Conservation (phyloP, 2,888 invertebrate species). For the Lacanobia oleracea region DNA sequence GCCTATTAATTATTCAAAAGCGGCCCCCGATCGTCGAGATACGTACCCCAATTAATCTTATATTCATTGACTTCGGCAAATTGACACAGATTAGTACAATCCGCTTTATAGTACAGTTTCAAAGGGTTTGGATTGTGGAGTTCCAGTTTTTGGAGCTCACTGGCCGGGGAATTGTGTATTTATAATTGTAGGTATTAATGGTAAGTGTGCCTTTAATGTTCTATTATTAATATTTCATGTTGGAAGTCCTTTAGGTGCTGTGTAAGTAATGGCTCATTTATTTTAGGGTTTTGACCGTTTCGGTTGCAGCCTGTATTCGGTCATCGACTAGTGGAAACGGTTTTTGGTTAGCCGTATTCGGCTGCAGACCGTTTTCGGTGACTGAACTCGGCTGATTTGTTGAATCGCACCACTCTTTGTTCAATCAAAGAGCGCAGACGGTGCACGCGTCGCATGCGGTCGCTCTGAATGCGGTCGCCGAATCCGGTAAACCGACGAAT, state of each 20-base stretch:
- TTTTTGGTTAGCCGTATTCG: too few species aligned
- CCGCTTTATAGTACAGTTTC: slow-evolving; percentile 64
- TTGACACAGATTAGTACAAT: slow-evolving; percentile 76
- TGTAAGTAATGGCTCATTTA: neutral
- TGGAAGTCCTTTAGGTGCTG: neutral
- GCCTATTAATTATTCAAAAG: slow-evolving; percentile 75
- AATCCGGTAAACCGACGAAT: too few species aligned
- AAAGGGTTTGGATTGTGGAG: slow-evolving; percentile 48
- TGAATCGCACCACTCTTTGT: too few species aligned
- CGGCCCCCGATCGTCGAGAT: slow-evolving; percentile 70
- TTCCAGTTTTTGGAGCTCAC: slow-evolving; percentile 33
- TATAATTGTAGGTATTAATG: slow-evolving; percentile 24
- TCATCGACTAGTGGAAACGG: too few species aligned
- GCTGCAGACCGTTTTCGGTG: too few species aligned
- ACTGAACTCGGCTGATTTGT: too few species aligned
- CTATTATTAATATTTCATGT: slow-evolving; percentile 7
- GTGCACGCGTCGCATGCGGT: too few species aligned
- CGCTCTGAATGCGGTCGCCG: too few species aligned
- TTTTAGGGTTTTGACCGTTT: too few species aligned
- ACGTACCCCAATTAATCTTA: slow-evolving; percentile 76
- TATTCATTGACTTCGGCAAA: slow-evolving; percentile 77
- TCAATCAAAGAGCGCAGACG: too few species aligned
- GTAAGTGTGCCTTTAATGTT: slow-evolving; percentile 20
- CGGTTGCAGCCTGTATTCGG: too few species aligned
- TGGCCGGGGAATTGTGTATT: slow-evolving; percentile 37